phyloP scores from a whole-genome alignment of 2,797 vertebrate species.

The Amblyopsis hoosieri region DNA sequence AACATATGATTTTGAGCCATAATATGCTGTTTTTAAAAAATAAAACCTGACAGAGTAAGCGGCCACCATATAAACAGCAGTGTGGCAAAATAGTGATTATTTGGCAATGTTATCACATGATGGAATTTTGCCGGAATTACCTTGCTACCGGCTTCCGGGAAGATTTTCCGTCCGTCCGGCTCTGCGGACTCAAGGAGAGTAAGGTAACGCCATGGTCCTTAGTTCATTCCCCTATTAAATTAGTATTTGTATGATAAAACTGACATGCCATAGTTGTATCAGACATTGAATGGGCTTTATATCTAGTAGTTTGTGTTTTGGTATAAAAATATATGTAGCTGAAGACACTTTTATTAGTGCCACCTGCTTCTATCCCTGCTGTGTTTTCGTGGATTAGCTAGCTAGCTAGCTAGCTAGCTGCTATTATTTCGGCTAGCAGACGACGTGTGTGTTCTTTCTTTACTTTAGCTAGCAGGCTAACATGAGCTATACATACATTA shows the following conservation, averaged over 20 bases:
- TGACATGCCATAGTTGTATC: slow-evolving; percentile 19
- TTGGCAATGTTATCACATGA: slow-evolving; percentile 62
- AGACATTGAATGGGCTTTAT: not conserved
- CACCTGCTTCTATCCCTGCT: slow-evolving; percentile 48
- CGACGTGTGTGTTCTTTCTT: slow-evolving; percentile 74
- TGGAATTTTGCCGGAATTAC: slow-evolving; percentile 75
- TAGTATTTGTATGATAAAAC: slow-evolving; percentile 35
- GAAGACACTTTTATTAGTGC: slow-evolving; percentile 47
- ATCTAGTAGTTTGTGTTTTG: not conserved
- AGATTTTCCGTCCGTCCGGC: slow-evolving; percentile 89
- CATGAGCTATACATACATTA: not conserved
- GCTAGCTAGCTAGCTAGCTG: slow-evolving; percentile 58
- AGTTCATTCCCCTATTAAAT: slow-evolving; percentile 29
- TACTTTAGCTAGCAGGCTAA: slow-evolving; percentile 46
- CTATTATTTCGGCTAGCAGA: slow-evolving; percentile 33
- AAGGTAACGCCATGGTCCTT: slow-evolving; percentile 79
- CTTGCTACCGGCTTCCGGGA: slow-evolving; percentile 86
- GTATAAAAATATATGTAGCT: not conserved
- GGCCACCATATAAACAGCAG: not conserved
- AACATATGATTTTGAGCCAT: too few species aligned
- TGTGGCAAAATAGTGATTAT: slow-evolving; percentile 7
- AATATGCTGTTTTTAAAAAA: not conserved
- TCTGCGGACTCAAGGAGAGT: slow-evolving; percentile 92
- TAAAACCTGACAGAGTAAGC: not conserved
- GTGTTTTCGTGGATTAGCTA: slow-evolving; percentile 72